phyloP scores from a whole-genome alignment of 2,797 vertebrate species.

The Lacerta agilis region DNA sequence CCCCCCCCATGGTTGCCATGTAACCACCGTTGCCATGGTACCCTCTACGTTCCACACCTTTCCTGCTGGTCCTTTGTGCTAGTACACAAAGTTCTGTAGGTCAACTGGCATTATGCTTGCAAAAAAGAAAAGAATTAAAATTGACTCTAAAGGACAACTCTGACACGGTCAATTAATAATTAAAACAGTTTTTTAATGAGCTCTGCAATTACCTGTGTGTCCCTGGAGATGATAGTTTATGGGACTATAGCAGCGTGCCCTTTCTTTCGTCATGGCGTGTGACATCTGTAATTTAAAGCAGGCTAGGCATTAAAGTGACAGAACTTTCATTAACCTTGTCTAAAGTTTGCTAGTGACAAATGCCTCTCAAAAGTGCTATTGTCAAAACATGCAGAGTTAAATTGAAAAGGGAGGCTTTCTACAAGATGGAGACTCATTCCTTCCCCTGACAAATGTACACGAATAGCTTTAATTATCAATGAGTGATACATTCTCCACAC shows the following conservation, averaged over 20 bases:
- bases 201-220: conserved; percentile 90
- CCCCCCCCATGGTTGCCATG: not conserved
- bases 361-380: conserved; percentile 74
- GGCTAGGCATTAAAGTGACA: conserved; percentile 83
- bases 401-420: conserved; percentile 25
- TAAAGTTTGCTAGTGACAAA: conserved; percentile 84
- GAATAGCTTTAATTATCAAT: not conserved
- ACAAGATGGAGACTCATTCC: not conserved
- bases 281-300: conserved; percentile 87
- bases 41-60: conserved; percentile 31
- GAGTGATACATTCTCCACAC: not conserved
- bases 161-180: conserved; percentile 94
- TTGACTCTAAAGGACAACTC: conserved; percentile 93
- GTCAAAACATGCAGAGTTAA: conserved; percentile 72
- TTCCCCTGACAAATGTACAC: not conserved
- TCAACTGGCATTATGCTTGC: conserved; percentile 81
- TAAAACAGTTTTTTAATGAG: conserved; percentile 93
- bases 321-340: conserved; percentile 91
- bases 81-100: conserved; percentile 76
- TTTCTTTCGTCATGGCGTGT: conserved; percentile 82
- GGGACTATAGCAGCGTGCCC: conserved; percentile 81
- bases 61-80: conserved; percentile 51
- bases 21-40: accelerated
- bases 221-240: conserved; percentile 87
- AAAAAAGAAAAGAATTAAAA: conserved; percentile 85